These are phyloP conservation scores for Grus americana DNA, from an alignment of 2,113 vertebrate genomes.

Conservation along the genomic window DNA sequence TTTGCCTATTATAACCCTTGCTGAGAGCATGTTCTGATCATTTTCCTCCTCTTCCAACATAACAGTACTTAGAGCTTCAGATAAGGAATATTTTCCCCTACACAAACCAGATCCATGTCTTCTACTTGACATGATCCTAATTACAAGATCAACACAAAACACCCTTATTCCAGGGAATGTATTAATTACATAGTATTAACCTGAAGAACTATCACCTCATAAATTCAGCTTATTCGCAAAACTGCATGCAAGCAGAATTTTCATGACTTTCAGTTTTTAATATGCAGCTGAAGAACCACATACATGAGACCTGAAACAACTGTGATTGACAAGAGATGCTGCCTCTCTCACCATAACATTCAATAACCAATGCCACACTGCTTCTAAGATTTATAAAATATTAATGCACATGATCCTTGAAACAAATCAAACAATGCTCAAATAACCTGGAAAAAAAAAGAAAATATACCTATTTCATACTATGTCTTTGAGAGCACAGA, in stretches of 20 bases:
- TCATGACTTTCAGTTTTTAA: constrained; percentile 33
- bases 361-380: constrained; percentile 15
- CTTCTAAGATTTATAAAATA: constrained; percentile 13
- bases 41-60: background rate
- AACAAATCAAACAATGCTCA: constrained; percentile 32
- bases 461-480: background rate
- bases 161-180: background rate
- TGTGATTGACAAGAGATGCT: constrained; percentile 29
- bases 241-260: constrained; percentile 34
- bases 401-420: constrained; percentile 1
- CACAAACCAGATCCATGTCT: background rate
- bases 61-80: background rate
- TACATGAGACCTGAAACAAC: constrained; percentile 1
- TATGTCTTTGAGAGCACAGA: background rate
- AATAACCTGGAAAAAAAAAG: background rate
- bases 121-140: background rate
- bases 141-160: background rate
- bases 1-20: background rate
- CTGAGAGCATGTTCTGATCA: background rate
- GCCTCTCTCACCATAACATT: constrained; percentile 3
- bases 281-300: background rate
- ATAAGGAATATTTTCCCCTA: background rate
- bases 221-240: background rate
- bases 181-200: background rate
- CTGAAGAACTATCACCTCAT: background rate